phyloP scores from a whole-genome alignment of 2,797 vertebrate species.

The Myotis vivesi region DNA sequence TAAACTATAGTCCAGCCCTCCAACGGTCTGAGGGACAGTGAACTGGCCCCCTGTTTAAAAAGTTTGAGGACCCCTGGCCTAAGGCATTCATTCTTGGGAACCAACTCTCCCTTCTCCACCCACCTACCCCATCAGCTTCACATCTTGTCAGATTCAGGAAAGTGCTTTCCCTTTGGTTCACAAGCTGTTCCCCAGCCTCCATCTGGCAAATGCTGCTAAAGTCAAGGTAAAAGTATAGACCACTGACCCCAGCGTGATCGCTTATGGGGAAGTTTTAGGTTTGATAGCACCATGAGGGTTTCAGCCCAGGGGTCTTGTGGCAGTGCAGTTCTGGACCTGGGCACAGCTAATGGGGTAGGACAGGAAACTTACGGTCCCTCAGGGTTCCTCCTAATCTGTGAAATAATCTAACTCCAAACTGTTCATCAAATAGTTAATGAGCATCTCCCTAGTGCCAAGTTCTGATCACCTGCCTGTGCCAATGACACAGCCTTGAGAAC shows the following conservation, averaged over 20 bases:
- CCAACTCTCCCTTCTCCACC: neutral
- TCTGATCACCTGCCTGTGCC: neutral
- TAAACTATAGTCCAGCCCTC: no score
- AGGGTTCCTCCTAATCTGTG: neutral
- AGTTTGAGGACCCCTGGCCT: neutral
- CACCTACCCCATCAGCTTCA: neutral
- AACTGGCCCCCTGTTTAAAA: no score
- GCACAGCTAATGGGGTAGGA: neutral
- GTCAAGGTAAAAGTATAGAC: neutral
- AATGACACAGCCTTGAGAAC: neutral
- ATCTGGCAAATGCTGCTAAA: neutral
- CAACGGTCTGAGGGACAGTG: no score
- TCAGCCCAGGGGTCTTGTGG: neutral
- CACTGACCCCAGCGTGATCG: accelerated
- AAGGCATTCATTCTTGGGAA: neutral
- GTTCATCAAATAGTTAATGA: neutral
- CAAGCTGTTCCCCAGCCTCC: neutral
- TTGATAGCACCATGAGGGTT: neutral
- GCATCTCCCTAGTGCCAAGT: neutral
- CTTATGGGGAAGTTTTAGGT: neutral
- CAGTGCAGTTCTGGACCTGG: neutral
- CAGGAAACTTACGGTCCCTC: neutral
- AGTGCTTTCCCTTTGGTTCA: neutral
- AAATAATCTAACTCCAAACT: neutral
- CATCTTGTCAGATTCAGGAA: neutral